Conservation (phyloP, 2,797 vertebrate genomes). For the Melanotaenia trifasciata region DNA sequence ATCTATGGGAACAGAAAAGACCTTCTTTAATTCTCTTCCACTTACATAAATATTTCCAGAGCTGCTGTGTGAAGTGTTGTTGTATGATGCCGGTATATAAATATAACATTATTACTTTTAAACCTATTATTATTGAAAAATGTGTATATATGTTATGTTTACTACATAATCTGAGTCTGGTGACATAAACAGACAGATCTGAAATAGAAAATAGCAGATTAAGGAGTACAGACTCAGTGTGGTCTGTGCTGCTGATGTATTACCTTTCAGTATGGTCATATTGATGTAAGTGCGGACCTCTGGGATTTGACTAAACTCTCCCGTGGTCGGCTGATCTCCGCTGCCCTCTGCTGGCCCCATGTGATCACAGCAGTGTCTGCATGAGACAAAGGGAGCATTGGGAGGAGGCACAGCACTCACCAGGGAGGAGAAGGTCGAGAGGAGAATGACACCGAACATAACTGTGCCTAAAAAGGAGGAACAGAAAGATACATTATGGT, state of each 20-base stretch:
- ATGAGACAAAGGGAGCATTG: conserved; percentile 48
- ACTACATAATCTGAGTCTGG: neutral
- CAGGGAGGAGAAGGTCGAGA: conserved; percentile 60
- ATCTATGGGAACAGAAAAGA: too few relatives aligned
- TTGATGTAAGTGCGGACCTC: conserved; percentile 93
- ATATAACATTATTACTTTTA: neutral
- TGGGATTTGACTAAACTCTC: conserved; percentile 71
- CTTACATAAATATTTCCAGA: too few relatives aligned
- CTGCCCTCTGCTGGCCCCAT: conserved; percentile 75
- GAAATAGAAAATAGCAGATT: neutral
- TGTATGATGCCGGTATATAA: too few relatives aligned
- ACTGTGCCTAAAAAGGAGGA: conserved; percentile 27
- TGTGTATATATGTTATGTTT: neutral
- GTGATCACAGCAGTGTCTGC: conserved; percentile 89
- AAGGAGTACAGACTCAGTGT: neutral
- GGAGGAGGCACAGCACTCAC: conserved; percentile 64
- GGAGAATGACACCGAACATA: conserved; percentile 72
- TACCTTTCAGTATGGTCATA: conserved; percentile 97
- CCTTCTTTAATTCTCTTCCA: too few relatives aligned
- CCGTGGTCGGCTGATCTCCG: conserved; percentile 13
- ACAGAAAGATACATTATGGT: neutral
- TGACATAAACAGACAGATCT: too few relatives aligned
- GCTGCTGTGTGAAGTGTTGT: too few relatives aligned
- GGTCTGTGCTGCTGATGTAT: neutral
- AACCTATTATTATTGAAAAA: too few relatives aligned